phyloP scores from a whole-genome alignment of 2,888 invertebrate species.

The Chirona hameri region DNA sequence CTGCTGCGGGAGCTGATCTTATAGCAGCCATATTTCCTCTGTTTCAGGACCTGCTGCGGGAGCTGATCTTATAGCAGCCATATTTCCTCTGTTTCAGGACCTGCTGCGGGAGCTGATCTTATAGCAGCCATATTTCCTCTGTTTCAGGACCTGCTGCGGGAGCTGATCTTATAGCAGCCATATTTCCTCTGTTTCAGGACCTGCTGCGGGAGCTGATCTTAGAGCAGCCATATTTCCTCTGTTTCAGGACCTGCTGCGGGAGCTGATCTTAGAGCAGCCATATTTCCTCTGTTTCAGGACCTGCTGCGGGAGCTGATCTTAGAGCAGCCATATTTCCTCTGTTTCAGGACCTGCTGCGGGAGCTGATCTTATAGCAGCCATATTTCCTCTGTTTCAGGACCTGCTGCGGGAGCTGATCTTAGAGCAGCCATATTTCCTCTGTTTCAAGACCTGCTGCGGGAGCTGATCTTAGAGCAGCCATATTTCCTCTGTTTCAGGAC shows the following conservation, averaged over 20 bases:
- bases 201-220: conserved; percentile 80
- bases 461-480: no score
- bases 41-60: conserved; percentile 72
- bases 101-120: conserved; percentile 80
- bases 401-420: conserved; percentile 80
- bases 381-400: conserved; percentile 59
- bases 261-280: no score
- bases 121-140: no score
- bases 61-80: no score
- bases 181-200: conserved; percentile 59
- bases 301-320: conserved; percentile 80
- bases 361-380: no score
- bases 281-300: conserved; percentile 59
- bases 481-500: conserved; percentile 59
- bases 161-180: no score
- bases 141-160: conserved; percentile 72
- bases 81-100: conserved; percentile 59
- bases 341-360: conserved; percentile 72
- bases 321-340: no score
- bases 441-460: conserved; percentile 72
- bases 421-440: no score
- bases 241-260: conserved; percentile 72
- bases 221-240: no score
- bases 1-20: conserved; percentile 80
- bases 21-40: no score